phyloP scores from a whole-genome alignment of 2,113 vertebrate genomes.

The Podilymbus podiceps region DNA sequence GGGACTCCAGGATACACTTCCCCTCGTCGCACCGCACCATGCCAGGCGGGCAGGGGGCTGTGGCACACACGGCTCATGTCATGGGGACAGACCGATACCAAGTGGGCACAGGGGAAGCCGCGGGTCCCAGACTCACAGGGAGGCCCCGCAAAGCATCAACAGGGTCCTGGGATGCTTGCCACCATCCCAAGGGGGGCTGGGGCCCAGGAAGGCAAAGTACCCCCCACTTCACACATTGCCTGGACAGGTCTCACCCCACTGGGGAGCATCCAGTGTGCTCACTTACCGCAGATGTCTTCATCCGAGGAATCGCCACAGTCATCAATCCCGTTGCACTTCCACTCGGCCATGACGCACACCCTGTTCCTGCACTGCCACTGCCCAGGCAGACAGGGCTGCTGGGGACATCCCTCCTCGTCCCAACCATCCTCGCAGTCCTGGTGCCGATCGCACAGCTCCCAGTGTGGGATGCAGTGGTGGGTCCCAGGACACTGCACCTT shows the following conservation, averaged over 20 bases:
- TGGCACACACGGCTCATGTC: neutral
- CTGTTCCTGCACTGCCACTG: slow-evolving; percentile 87
- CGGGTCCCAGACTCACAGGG: neutral
- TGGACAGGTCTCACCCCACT: neutral
- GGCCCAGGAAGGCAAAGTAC: neutral
- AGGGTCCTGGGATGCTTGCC: neutral
- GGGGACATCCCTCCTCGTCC: slow-evolving; percentile 77
- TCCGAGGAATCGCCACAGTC: slow-evolving; percentile 89
- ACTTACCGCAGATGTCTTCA: slow-evolving; percentile 76
- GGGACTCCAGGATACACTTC: slow-evolving; percentile 69
- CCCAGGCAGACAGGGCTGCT: slow-evolving; percentile 69
- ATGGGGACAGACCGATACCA: neutral
- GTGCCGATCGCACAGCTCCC: slow-evolving; percentile 76
- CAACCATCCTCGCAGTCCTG: slow-evolving; percentile 79
- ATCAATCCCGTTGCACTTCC: slow-evolving; percentile 86
- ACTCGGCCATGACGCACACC: slow-evolving; percentile 82
- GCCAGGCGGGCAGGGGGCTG: slow-evolving; percentile 63
- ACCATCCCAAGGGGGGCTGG: neutral
- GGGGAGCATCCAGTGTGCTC: neutral
- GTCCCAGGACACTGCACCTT: slow-evolving; percentile 78
- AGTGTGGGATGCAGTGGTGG: slow-evolving; percentile 71
- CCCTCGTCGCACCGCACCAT: slow-evolving; percentile 61
- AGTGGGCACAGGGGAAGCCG: neutral
- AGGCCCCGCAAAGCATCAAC: neutral
- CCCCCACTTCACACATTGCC: neutral